These are phyloP conservation scores for Hycleus phaleratus DNA, from an alignment of 1,140 invertebrate species.

Conservation along the genomic window DNA sequence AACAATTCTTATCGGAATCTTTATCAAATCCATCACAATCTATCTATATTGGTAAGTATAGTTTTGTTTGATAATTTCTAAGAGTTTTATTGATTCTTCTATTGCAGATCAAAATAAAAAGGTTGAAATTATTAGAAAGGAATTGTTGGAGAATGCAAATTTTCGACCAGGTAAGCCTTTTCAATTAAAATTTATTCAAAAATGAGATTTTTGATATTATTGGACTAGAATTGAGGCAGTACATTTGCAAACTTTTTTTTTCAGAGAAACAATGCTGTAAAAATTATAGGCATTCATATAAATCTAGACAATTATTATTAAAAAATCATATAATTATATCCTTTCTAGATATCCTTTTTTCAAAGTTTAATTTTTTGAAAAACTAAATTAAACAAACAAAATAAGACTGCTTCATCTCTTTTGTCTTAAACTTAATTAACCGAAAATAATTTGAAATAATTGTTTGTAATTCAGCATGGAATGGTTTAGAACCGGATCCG, in stretches of 20 bases:
- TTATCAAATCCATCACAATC: conserved; percentile 31
- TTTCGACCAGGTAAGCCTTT: conserved; percentile 27
- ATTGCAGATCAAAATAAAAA: conserved; percentile 43
- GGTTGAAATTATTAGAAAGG: conserved; percentile 35
- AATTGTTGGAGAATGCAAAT: conserved; percentile 9
- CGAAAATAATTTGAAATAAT: conserved; percentile 26
- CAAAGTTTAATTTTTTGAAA: conserved; percentile 12
- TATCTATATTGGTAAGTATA: conserved; percentile 33
- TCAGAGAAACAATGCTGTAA: conserved; percentile 18
- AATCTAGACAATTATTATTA: conserved; percentile 6
- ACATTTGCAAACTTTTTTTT: conserved; percentile 20
- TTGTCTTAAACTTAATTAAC: background rate
- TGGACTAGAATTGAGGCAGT: too few species aligned
- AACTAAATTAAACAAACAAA: background rate
- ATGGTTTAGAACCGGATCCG: conserved; percentile 44
- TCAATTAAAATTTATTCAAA: conserved; percentile 18
- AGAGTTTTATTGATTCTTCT: background rate
- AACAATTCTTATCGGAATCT: conserved; percentile 43
- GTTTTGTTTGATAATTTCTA: background rate
- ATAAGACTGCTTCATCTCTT: background rate
- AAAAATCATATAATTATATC: conserved; percentile 24
- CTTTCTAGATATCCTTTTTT: conserved; percentile 37
- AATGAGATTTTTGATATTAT: background rate
- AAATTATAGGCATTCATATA: conserved; percentile 7
- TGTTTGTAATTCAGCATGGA: conserved; percentile 34